Conservation (phyloP, 1,140 invertebrate genomes). For the Asobara japonica region DNA sequence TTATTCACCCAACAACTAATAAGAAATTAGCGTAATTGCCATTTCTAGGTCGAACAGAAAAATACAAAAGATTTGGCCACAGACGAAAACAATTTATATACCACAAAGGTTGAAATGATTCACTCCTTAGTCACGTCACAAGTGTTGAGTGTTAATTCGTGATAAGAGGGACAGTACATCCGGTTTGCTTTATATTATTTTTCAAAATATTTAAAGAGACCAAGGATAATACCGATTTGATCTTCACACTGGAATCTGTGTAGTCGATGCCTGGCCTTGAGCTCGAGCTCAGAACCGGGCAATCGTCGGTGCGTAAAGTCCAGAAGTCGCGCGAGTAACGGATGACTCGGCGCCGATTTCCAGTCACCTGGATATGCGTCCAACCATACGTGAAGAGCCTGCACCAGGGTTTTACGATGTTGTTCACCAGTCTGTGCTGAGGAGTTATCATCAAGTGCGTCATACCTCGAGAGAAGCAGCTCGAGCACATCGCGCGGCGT, state of each 20-base stretch:
- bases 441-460: constrained; percentile 70
- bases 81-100: not conserved
- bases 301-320: constrained; percentile 84
- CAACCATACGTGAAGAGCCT: constrained; percentile 94
- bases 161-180: constrained; percentile 29
- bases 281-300: constrained; percentile 82
- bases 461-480: constrained; percentile 81
- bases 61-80: not conserved
- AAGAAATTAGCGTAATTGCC: not conserved
- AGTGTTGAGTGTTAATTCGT: constrained; percentile 14
- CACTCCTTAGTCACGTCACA: not conserved
- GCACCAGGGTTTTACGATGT: constrained; percentile 84
- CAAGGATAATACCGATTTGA: constrained; percentile 58
- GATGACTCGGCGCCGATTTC: constrained; percentile 84
- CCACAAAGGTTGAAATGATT: not conserved
- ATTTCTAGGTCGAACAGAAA: not conserved
- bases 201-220: constrained; percentile 1
- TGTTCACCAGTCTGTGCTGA: constrained; percentile 72
- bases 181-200: constrained; percentile 4
- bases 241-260: constrained; percentile 70
- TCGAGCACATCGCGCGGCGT: constrained; percentile 84
- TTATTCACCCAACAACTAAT: not conserved
- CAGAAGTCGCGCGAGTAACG: constrained; percentile 82
- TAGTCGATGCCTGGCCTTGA: constrained; percentile 77
- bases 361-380: constrained; percentile 98